phyloP scores from a whole-genome alignment of 2,797 vertebrate genomes.

The Graptemys geographica region DNA sequence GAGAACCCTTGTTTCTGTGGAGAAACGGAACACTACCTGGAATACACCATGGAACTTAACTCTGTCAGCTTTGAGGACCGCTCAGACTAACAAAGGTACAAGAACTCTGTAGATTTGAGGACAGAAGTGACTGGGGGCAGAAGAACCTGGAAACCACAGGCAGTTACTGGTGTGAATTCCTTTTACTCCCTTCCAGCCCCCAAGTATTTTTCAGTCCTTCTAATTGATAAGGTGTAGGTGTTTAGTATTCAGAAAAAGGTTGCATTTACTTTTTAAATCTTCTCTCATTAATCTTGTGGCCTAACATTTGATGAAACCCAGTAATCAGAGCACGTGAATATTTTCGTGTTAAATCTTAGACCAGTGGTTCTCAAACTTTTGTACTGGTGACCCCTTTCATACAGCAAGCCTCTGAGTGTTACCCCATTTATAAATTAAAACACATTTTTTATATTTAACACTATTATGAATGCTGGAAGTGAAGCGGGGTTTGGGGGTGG shows the following conservation, averaged over 20 bases:
- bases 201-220: neutral
- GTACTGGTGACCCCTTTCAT: too few species aligned
- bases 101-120: neutral
- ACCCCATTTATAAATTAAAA: too few species aligned
- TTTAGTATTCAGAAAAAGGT: neutral
- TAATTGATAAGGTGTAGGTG: neutral
- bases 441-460: too few species aligned
- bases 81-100: neutral
- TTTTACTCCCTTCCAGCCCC: neutral
- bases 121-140: neutral
- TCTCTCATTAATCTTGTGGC: neutral
- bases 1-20: accelerated
- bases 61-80: neutral
- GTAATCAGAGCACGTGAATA: neutral
- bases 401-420: too few species aligned
- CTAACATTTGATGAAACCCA: neutral
- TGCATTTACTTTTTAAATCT: neutral
- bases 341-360: neutral
- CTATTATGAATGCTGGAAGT: too few species aligned
- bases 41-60: neutral
- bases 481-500: too few species aligned
- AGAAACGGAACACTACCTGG: neutral
- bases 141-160: neutral
- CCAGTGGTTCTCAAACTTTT: neutral
- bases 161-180: neutral